Evolutionary conservation across 2,888 invertebrate genomes (phyloP).

Genomic region (Blastobasis adustella): DNA sequence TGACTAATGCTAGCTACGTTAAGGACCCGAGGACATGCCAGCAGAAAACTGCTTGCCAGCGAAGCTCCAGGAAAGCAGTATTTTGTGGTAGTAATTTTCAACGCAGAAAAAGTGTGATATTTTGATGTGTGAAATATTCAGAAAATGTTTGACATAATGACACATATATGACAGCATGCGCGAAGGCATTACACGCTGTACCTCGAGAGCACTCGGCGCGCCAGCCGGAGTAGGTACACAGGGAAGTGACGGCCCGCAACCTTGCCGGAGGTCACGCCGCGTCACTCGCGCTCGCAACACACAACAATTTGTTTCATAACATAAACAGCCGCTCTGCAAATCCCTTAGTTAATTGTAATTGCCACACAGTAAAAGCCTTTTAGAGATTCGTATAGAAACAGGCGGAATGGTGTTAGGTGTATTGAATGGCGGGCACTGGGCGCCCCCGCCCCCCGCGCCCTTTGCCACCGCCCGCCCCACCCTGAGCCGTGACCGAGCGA

Average conservation of each 20-base stretch:
- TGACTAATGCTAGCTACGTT: conserved; percentile 47
- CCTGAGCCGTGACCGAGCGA: conserved; percentile 45
- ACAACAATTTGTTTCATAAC: conserved; percentile 60
- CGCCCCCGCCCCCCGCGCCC: conserved; percentile 18
- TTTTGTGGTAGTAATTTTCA: no score
- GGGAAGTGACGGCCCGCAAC: conserved; percentile 64
- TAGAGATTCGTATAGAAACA: conserved; percentile 25
- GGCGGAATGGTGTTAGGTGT: conserved; percentile 27
- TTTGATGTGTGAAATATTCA: no score
- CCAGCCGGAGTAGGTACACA: conserved; percentile 41
- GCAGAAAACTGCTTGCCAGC: no score
- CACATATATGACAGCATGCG: no score
- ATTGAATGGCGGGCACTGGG: conserved; percentile 20
- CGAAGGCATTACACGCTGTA: no score
- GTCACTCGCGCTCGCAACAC: conserved; percentile 65
- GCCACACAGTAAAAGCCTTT: conserved; percentile 18
- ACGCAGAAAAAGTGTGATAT: no score
- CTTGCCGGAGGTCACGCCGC: conserved; percentile 66
- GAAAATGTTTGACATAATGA: no score
- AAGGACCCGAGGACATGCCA: no score
- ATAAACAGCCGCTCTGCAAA: conserved; percentile 37
- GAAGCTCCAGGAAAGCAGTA: no score
- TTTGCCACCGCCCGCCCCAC: conserved; percentile 12
- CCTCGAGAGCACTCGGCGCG: no score
- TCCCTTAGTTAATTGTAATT: conserved; percentile 25